Evolutionary conservation across 1,140 invertebrate genomes (phyloP).

Genomic region (Drosophila carrolli): DNA sequence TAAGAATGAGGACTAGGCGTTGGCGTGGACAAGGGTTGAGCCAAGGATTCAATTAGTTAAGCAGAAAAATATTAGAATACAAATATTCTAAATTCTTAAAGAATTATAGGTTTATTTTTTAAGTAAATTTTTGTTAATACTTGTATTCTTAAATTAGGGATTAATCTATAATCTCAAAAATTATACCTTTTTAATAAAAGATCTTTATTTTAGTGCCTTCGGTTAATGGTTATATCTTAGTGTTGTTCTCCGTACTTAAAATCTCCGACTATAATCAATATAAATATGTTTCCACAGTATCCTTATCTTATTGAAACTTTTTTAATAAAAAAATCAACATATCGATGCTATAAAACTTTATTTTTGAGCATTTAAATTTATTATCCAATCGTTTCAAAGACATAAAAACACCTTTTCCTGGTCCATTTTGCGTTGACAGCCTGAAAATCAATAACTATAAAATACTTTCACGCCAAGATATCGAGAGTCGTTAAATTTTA

Average conservation of each 20-base stretch:
- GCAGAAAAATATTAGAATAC: background rate
- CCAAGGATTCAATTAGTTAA: constrained; percentile 23
- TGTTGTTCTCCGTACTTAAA: too few species aligned
- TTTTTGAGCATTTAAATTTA: background rate
- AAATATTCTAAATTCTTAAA: background rate
- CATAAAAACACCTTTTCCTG: background rate
- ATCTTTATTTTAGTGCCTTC: too few species aligned
- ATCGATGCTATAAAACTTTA: background rate
- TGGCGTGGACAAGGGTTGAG: constrained; percentile 1
- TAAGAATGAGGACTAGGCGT: background rate
- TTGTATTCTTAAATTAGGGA: too few species aligned
- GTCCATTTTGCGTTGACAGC: constrained; percentile 1
- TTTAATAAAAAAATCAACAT: background rate
- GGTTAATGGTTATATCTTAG: too few species aligned
- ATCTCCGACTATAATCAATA: too few species aligned
- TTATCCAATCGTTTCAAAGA: background rate
- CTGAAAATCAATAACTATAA: constrained; percentile 48
- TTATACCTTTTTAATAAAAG: too few species aligned
- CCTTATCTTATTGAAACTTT: background rate
- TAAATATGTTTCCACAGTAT: too few species aligned
- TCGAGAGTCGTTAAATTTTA: constrained; percentile 57
- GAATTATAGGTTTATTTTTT: background rate
- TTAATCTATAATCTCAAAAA: too few species aligned
- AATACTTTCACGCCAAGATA: constrained; percentile 40
- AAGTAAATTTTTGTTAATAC: background rate